Percentiles rank a stretch among this genome's conserved stretches.
phyloP scores from a whole-genome alignment of 2,113 vertebrate species.

The Glareola pratincola region DNA sequence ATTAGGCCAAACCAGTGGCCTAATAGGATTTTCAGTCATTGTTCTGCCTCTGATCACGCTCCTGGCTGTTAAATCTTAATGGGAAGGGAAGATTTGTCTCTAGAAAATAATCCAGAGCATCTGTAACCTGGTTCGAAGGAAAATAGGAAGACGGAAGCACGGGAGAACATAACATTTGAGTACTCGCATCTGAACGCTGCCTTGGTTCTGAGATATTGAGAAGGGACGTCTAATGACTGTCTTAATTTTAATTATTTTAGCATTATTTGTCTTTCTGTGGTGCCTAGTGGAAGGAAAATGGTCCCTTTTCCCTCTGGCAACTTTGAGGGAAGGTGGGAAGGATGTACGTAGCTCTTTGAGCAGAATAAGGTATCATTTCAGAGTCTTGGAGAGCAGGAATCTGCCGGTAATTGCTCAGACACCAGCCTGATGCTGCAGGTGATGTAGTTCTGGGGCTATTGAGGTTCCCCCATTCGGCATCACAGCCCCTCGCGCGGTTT shows the following conservation, averaged over 20 bases:
- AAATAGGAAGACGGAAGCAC: no score
- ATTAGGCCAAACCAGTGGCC: neutral
- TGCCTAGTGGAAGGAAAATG: neutral
- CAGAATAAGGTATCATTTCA: neutral
- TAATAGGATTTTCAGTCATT: neutral
- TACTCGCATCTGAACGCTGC: accelerated
- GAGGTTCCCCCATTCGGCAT: no score
- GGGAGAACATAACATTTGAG: accelerated
- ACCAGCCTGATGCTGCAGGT: neutral
- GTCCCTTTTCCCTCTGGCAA: neutral
- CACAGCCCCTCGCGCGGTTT: accelerated
- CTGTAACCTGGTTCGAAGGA: neutral
- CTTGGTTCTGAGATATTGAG: neutral
- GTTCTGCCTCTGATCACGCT: neutral
- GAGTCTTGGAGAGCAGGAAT: no score
- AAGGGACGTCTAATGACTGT: neutral
- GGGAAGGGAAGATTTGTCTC: neutral
- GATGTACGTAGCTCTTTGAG: neutral
- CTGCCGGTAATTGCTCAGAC: accelerated
- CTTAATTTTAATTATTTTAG: neutral
- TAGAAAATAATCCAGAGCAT: neutral
- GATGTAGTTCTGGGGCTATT: neutral
- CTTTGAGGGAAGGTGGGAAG: neutral
- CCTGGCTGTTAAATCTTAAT: neutral
- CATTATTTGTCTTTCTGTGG: neutral